A percentile compares a stretch with the other conserved stretches of the same genome.
Evolutionary conservation across 2,888 invertebrate species (phyloP).

Genomic region (Ellobium chinense): DNA sequence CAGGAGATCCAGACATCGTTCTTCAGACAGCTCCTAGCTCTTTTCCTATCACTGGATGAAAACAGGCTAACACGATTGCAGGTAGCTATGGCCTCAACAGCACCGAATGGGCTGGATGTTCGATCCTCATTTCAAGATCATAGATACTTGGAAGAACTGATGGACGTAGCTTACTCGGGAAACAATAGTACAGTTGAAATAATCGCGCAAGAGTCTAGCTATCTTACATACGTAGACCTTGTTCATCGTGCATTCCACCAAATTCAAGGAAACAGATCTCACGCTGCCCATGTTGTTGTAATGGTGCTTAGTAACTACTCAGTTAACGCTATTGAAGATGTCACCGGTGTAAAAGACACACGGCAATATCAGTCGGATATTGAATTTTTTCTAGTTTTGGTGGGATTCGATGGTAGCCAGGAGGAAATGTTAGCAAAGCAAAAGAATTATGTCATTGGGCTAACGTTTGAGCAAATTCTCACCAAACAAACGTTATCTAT

Average conservation of each 20-base stretch:
- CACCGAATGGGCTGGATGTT: not conserved
- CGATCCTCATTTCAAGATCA: not conserved
- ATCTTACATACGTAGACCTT: not conserved
- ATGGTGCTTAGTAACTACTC: not conserved
- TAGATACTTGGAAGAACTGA: not conserved
- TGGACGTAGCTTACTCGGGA: too few relatives aligned
- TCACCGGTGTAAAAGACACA: not conserved
- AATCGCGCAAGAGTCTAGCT: not conserved
- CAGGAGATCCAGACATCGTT: not conserved
- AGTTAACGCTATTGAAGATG: not conserved
- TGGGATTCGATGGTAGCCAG: not conserved
- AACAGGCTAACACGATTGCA: not conserved
- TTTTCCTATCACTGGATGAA: not conserved
- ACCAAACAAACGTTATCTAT: slow-evolving; percentile 2
- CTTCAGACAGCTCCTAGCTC: not conserved
- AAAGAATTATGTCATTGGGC: not conserved
- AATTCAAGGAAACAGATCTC: not conserved
- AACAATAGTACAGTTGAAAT: too few relatives aligned
- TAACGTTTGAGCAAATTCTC: not conserved
- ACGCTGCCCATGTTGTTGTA: not conserved
- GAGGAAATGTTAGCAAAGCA: not conserved
- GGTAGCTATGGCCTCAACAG: not conserved
- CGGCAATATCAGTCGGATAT: not conserved
- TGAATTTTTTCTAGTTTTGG: not conserved
- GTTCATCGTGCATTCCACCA: not conserved